Evolutionary conservation across 2,113 vertebrate species (phyloP).

Genomic region (Opisthocomus hoazin): DNA sequence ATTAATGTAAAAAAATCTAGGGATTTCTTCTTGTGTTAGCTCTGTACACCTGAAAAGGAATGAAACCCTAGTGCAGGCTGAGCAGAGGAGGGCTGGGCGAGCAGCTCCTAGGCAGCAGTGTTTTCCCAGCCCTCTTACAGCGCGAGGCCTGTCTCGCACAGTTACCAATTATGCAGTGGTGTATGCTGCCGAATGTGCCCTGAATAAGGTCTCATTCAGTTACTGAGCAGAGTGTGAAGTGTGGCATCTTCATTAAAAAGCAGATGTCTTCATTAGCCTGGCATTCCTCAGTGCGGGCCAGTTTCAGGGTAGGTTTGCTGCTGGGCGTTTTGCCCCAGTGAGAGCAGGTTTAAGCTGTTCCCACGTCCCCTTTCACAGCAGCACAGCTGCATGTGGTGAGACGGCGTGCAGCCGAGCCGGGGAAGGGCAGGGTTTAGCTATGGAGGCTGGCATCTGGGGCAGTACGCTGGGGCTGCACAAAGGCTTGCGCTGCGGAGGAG

Average conservation of each 20-base stretch:
- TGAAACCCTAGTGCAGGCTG: not conserved
- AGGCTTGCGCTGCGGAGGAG: not conserved
- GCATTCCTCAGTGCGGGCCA: not conserved
- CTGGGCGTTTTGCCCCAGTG: not conserved
- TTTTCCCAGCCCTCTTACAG: not conserved
- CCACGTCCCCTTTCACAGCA: not conserved
- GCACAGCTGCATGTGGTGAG: not conserved
- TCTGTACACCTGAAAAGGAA: conserved; percentile 11
- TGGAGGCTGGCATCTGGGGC: not conserved
- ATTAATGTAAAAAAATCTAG: not conserved
- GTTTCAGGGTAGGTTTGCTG: not conserved
- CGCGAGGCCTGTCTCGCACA: not conserved
- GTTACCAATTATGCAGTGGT: not conserved
- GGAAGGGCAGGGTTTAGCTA: not conserved
- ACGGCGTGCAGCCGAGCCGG: not conserved
- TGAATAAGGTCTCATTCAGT: not conserved
- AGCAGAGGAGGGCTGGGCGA: not conserved
- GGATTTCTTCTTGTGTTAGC: conserved; percentile 28
- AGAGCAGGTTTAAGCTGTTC: not conserved
- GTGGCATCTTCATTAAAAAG: not conserved
- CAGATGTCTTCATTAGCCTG: not conserved
- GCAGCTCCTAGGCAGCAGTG: not conserved
- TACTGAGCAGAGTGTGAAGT: not conserved
- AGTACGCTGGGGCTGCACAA: not conserved
- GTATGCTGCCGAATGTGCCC: not conserved